Percentiles rank a stretch among this genome's conserved stretches.
Conservation (phyloP, 1,140 invertebrate species). For the Drosophila mojavensis region DNA sequence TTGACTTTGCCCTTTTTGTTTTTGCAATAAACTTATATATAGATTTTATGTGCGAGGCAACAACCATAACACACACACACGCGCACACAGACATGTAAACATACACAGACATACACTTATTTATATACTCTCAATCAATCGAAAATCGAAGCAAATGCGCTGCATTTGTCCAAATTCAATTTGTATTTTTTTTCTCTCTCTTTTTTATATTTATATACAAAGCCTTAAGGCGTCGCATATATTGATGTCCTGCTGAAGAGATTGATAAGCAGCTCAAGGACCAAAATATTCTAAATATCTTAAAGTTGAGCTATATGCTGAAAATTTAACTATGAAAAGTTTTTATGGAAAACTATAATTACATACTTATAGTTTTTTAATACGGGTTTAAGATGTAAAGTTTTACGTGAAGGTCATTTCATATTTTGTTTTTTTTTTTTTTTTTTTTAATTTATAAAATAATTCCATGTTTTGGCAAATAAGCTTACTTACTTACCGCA, state of each 20-base stretch:
- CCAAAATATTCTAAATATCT: background rate
- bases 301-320: background rate
- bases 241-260: conserved; percentile 29
- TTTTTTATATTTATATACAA: conserved; percentile 29
- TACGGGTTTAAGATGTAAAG: too few relatives aligned
- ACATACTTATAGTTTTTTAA: too few relatives aligned
- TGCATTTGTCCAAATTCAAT: conserved; percentile 68
- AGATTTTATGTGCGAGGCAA: conserved; percentile 52
- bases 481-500: background rate
- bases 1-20: conserved; percentile 67
- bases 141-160: conserved; percentile 63
- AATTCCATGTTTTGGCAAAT: too few relatives aligned
- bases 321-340: too few relatives aligned
- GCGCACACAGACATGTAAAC: background rate
- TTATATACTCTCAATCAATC: conserved; percentile 63
- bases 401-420: too few relatives aligned
- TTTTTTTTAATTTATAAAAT: too few relatives aligned
- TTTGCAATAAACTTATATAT: conserved; percentile 71
- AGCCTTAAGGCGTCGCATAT: conserved; percentile 50
- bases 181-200: conserved; percentile 18
- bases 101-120: conserved; percentile 44
- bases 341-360: too few relatives aligned
- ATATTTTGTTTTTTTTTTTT: too few relatives aligned
- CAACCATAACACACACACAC: conserved; percentile 53
- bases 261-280: conserved; percentile 4